Evolutionary conservation across 2,113 vertebrate genomes (phyloP).

Genomic region (Fulmarus glacialis): DNA sequence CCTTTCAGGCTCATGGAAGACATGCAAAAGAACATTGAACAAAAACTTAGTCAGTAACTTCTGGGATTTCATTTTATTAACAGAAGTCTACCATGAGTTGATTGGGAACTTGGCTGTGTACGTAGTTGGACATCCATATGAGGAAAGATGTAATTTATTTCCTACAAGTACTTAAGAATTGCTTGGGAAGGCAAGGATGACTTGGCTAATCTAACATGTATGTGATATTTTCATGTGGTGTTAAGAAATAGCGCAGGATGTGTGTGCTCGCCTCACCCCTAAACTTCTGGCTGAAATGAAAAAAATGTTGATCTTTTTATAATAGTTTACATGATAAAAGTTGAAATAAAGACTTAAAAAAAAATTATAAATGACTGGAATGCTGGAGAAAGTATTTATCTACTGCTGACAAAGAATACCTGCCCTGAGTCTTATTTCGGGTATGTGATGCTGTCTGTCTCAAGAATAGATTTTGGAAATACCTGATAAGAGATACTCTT

Average conservation of each 20-base stretch:
- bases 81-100: background rate
- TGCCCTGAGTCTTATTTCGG: background rate
- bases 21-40: background rate
- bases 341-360: background rate
- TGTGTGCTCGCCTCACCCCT: background rate
- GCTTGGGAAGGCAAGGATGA: background rate
- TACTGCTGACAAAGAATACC: background rate
- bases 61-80: background rate
- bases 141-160: background rate
- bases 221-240: background rate
- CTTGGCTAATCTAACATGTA: background rate
- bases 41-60: background rate
- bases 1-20: background rate
- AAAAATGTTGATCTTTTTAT: background rate
- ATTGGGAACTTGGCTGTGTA: background rate
- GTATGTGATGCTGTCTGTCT: background rate
- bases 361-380: background rate
- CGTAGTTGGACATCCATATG: background rate
- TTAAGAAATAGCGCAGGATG: background rate
- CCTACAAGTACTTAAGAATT: background rate
- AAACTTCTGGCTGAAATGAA: background rate
- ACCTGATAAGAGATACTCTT: background rate
- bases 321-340: background rate
- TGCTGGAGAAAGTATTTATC: background rate
- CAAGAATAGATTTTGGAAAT: background rate